Evolutionary conservation across 2,888 invertebrate species (phyloP), one percentile per base, ranked within the genome.

Genomic region (Xylota sylvarum): DNA sequence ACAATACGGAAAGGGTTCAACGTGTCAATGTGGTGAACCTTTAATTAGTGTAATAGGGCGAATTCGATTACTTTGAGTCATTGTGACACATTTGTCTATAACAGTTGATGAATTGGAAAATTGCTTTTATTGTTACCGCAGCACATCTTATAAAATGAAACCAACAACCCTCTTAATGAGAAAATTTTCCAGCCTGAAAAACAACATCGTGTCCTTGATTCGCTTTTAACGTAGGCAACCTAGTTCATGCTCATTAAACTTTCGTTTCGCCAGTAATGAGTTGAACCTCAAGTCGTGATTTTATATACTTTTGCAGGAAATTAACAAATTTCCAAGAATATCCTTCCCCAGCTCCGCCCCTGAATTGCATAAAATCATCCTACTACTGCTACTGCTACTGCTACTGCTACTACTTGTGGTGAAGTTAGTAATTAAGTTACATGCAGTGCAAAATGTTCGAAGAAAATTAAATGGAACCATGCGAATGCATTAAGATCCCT

Each of bases 401-500:
- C 23, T 23, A 3, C 23, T 23, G 23, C 23, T 23, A n/a, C n/a
- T n/a, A n/a, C n/a, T n/a, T n/a, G n/a, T n/a, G n/a, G 23, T 23
- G 48, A 50, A 65, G 32, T 35, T 35, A 32, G 19, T 65, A 65
- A 50, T 50, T 65, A 50, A 48, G 48, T 65, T 65, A 32, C 65
- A 67, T 50, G 50, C 40, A 40, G 65, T 6, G 12, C 35, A 50
- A 65, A 35, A 65, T 50, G 10, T 32, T 65, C 48, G 65, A 50
- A 7, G 37, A 32, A 35, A 65, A 50, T 65, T 50, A 65, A 48
- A 35, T 50, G 35, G 48, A 50, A 35, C 48, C 48, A 17, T 48
- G 65, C 48, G 65, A 65, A 35, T 65, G 50, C 35, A 50, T 46
- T 30, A 48, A 12, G 32, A 48, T 32, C 48, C 48, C 17, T 32